These are phyloP conservation scores for sheep (Ovis aries) DNA, from an alignment of 2,113 vertebrate genomes.

Conservation along the genomic window DNA sequence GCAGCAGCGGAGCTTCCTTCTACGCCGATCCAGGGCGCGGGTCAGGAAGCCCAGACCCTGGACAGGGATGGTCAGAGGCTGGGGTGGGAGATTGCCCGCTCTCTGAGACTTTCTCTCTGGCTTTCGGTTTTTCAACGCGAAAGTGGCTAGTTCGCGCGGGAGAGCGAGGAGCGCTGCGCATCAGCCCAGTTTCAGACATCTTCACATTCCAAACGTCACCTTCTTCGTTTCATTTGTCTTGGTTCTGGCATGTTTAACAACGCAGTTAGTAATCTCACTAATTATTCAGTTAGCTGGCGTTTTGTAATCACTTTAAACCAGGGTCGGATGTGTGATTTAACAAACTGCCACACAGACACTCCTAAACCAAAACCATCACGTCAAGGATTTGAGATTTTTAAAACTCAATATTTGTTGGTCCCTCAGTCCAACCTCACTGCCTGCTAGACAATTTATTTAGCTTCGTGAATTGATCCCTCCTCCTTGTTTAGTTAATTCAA, in stretches of 20 bases:
- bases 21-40: neutral
- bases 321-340: constrained; percentile 46
- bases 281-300: constrained; percentile 65
- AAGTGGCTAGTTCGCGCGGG: constrained; percentile 23
- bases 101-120: constrained; percentile 37
- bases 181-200: constrained; percentile 36
- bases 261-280: constrained; percentile 59
- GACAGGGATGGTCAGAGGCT: neutral
- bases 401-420: constrained; percentile 64
- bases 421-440: constrained; percentile 64
- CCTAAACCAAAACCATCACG: constrained; percentile 33
- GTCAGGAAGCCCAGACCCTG: neutral
- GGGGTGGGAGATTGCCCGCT: neutral
- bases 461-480: constrained; percentile 79
- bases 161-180: constrained; percentile 14
- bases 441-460: constrained; percentile 79
- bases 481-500: constrained; percentile 87
- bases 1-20: constrained; percentile 17
- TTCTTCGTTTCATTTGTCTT: constrained; percentile 70
- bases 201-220: constrained; percentile 41
- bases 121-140: constrained; percentile 44
- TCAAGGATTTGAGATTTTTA: constrained; percentile 61
- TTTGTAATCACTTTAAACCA: constrained; percentile 62
- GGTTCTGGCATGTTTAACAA: constrained; percentile 64
- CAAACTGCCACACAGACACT: constrained; percentile 39